These are phyloP conservation scores for Trachymyrmex cornetzi DNA, from an alignment of 1,140 invertebrate genomes.

Conservation along the genomic window DNA sequence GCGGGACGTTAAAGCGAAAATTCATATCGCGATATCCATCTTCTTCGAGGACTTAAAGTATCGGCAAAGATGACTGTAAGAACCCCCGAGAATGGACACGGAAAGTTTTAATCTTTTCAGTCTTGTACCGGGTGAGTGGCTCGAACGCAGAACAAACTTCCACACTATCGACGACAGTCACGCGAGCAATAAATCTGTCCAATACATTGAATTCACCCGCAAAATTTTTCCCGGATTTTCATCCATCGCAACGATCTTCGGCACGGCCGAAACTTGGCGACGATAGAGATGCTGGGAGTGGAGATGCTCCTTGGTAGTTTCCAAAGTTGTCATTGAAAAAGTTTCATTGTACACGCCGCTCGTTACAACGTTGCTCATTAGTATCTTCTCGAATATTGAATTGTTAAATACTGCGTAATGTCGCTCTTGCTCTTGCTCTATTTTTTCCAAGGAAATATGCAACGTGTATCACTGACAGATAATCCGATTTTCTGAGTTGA, in stretches of 20 bases:
- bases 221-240: slow-evolving; percentile 54
- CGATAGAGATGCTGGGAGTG: neutral
- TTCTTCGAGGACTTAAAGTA: slow-evolving; percentile 60
- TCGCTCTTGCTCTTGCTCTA: neutral
- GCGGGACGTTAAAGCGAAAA: slow-evolving; percentile 38
- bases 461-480: neutral
- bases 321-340: slow-evolving; percentile 59
- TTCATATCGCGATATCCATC: slow-evolving; percentile 63
- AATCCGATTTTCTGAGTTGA: slow-evolving; percentile 18
- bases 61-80: slow-evolving; percentile 62
- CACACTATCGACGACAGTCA: slow-evolving; percentile 61
- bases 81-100: slow-evolving; percentile 58
- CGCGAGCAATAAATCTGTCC: slow-evolving; percentile 62
- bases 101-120: slow-evolving; percentile 64
- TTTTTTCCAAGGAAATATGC: neutral
- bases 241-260: slow-evolving; percentile 33
- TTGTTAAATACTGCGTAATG: neutral
- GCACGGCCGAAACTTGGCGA: neutral
- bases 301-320: slow-evolving; percentile 23
- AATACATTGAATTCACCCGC: slow-evolving; percentile 56
- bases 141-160: slow-evolving; percentile 43
- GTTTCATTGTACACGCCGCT: slow-evolving; percentile 40
- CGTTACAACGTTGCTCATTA: slow-evolving; percentile 50
- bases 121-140: slow-evolving; percentile 52
- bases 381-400: slow-evolving; percentile 28